Base-by-base conservation (phyloP, 30 jellyfish, hydroid and myxozoan species). In the Chrysaora quinquecirrha region DNA sequence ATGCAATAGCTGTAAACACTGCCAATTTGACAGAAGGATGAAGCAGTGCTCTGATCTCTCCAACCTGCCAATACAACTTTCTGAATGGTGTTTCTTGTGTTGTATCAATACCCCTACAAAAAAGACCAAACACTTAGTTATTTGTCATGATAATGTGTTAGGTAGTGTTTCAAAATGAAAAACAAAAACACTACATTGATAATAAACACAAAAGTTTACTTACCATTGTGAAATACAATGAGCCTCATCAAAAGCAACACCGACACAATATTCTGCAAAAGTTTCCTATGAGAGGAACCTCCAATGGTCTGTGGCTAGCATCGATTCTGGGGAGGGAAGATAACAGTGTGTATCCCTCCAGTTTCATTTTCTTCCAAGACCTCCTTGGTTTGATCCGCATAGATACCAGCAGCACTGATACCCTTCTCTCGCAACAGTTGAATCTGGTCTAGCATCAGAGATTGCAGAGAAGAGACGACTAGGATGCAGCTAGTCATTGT, bases 401-500 rank as follows among this genome's bases (percentile, higher is more conserved):
- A 54, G 10, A 75, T 28, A n/a, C 77, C 77, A 49, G 75, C 87
- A 28, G 87, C 48, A 33, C 24, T 48, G 33, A 75, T 47, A 20
- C 87, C 87, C 27, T 34, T 46, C 25, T n/a, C 28, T 25, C 24
- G 48, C n/a, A 75, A 48, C 34, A 10, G 12, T 25, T 75, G 9
- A 46, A 75, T 77, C 28, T 75, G 87, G 69, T 75, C 87, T 18
- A 75, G 48, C 87, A 75, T 75, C 31, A 75, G 62, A 6, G 76
- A 48, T 31, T 47, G 58, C 25, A 75, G 61, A 19, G 87, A 58
- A 24, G 61, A n/a, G 10, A 75, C 33, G 14, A 75, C 77, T 16
- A 75, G 30, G 19, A 52, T 24, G 19, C 21, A 14, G 49, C 79
- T 66, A 20, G 87, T 28, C 30, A 9, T 22, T 19, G 63, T 9